Conservation (phyloP, 2,888 invertebrate genomes). For the Himalopsyche japonica region DNA sequence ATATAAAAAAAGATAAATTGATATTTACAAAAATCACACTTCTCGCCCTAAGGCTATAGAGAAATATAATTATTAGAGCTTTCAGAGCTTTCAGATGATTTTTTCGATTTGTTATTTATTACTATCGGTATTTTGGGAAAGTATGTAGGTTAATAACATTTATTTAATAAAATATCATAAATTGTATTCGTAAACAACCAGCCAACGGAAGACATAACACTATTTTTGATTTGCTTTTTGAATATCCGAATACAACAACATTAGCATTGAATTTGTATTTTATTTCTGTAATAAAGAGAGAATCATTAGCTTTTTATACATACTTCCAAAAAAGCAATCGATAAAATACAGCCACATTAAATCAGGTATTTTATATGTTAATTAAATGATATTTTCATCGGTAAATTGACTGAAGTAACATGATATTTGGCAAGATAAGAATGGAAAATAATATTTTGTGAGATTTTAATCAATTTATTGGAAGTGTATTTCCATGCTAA, state of each 20-base stretch:
- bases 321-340: not conserved
- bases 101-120: too few species aligned
- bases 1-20: too few species aligned
- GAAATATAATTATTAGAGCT: too few species aligned
- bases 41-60: too few species aligned
- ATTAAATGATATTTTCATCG: not conserved
- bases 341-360: not conserved
- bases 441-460: not conserved
- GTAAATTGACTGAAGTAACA: not conserved
- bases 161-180: too few species aligned
- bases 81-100: too few species aligned
- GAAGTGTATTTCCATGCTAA: not conserved
- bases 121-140: too few species aligned
- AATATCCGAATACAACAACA: not conserved
- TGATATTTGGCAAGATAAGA: not conserved
- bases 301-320: not conserved
- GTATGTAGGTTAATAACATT: too few species aligned
- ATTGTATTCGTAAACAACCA: not conserved
- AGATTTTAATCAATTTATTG: not conserved
- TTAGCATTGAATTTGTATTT: not conserved
- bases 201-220: not conserved
- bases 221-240: not conserved
- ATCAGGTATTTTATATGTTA: not conserved
- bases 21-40: too few species aligned
- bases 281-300: not conserved